Evolutionary conservation across 1,140 invertebrate genomes (phyloP), one percentile per base, ranked within the genome.

Genomic region (Brachionus plicatilis): DNA sequence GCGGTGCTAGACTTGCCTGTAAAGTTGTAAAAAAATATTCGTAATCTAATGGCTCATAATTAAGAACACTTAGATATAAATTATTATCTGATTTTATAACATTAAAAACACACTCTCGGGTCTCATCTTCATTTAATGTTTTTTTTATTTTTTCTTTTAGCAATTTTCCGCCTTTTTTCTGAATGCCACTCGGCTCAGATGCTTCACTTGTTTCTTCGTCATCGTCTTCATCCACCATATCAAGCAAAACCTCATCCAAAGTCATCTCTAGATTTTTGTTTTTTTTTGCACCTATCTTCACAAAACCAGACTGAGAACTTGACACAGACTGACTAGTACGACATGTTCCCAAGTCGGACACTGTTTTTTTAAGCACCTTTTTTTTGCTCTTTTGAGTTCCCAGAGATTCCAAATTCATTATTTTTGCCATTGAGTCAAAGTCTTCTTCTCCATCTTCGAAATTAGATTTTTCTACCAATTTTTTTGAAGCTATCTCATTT

Each of bases 41-140:
- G 33, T 65, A 82, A 65, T 82, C 79, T 20, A 82, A 65, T 60
- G 79, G 53, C 41, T 82, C 79, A 47, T 82, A 82, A 68, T 82
- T 82, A 24, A 82, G 53, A 43, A 82, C 53, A 65, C 20, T 60
- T 3, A 65, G 27, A 68, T 82, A 65, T 8, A 82, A 68, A 65
- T 82, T 82, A 12, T 60, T 56, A 37, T 82, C 79, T 24, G 53
- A 60, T 65, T 66, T 82, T 20, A 82, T 9, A 9, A 82, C 24
- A 20, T 65, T 60, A 27, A 20, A 47, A 82, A 82, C 56, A 17
- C 9, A 27, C 14, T 82, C 8, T 17, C 43, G 20, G 7, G 79
- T 82, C 20, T 82, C 79, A 11, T 60, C 33, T 68, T 82, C 79
- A 27, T 68, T 27, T 17, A 82, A 14, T 14, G 41, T 24, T 50